Conservation (phyloP, 1,140 invertebrate genomes). For the Phymastichus coffea region DNA sequence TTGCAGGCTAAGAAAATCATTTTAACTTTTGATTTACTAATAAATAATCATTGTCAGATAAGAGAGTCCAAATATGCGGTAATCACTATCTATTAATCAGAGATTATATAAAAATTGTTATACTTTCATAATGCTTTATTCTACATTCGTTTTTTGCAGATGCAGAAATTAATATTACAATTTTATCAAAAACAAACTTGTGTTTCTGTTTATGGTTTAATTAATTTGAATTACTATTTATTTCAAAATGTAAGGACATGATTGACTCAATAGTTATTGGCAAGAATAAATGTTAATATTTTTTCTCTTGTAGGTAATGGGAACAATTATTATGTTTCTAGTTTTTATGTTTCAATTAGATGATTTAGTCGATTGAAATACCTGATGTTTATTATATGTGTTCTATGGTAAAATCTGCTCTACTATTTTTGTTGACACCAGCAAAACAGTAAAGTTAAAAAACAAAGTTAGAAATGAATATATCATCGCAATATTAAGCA, state of each 20-base stretch:
- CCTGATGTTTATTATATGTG: too few relatives aligned
- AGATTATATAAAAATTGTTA: background rate
- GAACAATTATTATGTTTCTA: conserved; percentile 7
- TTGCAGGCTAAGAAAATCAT: conserved; percentile 11
- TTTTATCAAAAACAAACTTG: background rate
- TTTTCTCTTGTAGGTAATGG: background rate
- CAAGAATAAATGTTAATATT: background rate
- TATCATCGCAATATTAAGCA: too few relatives aligned
- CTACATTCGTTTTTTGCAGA: conserved; percentile 11
- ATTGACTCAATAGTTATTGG: background rate
- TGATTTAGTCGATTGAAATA: background rate
- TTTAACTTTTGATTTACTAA: background rate
- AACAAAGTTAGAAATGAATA: too few relatives aligned
- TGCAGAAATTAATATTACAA: conserved; percentile 2
- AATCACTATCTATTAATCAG: background rate
- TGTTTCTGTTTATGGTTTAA: background rate
- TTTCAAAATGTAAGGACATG: conserved; percentile 11
- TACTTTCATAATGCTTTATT: background rate
- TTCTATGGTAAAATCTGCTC: too few relatives aligned
- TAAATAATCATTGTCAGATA: background rate
- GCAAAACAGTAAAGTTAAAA: too few relatives aligned
- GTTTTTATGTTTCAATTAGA: conserved; percentile 11
- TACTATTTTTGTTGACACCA: too few relatives aligned
- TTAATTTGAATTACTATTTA: conserved; percentile 9
- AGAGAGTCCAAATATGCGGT: conserved; percentile 1